Percentiles rank a stretch among this genome's conserved stretches.
Conservation (phyloP, 2,888 invertebrate genomes). For the Electrophaes corylata region DNA sequence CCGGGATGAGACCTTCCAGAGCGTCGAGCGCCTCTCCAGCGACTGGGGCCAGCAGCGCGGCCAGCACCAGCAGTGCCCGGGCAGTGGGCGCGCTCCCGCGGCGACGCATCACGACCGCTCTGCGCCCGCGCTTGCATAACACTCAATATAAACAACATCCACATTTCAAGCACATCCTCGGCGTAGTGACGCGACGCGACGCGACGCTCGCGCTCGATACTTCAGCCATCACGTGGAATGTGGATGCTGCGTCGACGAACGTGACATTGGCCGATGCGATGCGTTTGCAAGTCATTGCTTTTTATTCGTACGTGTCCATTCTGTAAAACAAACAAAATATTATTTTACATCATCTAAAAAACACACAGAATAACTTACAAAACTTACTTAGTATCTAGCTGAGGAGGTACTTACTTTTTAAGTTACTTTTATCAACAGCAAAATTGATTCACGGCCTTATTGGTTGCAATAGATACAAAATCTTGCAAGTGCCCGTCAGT, state of each 20-base stretch:
- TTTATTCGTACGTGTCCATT: slow-evolving; percentile 11
- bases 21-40: slow-evolving; percentile 45
- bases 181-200: slow-evolving; percentile 8
- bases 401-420: no score
- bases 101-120: slow-evolving; percentile 44
- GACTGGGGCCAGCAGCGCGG: slow-evolving; percentile 18
- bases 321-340: not conserved
- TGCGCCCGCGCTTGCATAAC: slow-evolving; percentile 44
- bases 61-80: slow-evolving; percentile 22
- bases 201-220: not conserved
- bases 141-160: slow-evolving; percentile 46
- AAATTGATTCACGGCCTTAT: no score
- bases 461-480: no score
- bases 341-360: not conserved
- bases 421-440: no score
- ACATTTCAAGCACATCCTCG: slow-evolving; percentile 26
- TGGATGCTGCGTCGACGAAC: slow-evolving; percentile 21
- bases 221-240: not conserved
- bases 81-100: slow-evolving; percentile 37
- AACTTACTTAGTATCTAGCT: no score
- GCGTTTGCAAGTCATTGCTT: slow-evolving; percentile 4
- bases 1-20: slow-evolving; percentile 50
- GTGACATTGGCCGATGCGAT: slow-evolving; percentile 17
- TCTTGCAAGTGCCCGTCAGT: no score
- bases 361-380: not conserved